Conservation (phyloP, 1,140 invertebrate genomes). For the Aphelenchoides fujianensis region DNA sequence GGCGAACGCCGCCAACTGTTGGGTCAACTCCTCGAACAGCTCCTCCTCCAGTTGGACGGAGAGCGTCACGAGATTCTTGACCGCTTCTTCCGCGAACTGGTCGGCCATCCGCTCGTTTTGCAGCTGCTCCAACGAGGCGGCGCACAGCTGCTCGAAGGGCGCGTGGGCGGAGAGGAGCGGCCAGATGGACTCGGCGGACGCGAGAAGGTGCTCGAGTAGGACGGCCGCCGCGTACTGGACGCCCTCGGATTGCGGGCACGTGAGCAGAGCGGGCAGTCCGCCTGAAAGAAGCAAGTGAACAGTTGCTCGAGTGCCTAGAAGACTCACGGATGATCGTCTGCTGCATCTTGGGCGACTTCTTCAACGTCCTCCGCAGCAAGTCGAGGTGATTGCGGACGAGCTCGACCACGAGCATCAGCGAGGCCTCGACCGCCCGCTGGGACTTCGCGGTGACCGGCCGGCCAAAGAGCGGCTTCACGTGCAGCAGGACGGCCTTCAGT, state of each 20-base stretch:
- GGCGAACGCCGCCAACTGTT: neutral
- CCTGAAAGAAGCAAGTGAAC: no score
- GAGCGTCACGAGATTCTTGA: conserved; percentile 16
- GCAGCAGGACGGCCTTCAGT: neutral
- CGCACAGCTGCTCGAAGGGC: neutral
- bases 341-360: conserved; percentile 1
- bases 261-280: conserved; percentile 1
- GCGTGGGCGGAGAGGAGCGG: conserved; percentile 3
- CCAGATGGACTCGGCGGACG: conserved; percentile 13
- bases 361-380: neutral
- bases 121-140: neutral
- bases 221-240: neutral
- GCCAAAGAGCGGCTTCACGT: neutral
- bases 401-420: neutral
- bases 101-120: neutral
- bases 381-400: conserved; percentile 12
- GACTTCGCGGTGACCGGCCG: neutral
- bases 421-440: neutral
- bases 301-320: no score
- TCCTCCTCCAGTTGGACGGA: neutral
- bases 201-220: conserved; percentile 16
- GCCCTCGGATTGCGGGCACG: neutral
- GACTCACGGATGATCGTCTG: conserved; percentile 12
- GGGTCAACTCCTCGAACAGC: neutral
- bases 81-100: conserved; percentile 10